phyloP scores from a whole-genome alignment of 2,797 vertebrate genomes.

The Enoplosus armatus region DNA sequence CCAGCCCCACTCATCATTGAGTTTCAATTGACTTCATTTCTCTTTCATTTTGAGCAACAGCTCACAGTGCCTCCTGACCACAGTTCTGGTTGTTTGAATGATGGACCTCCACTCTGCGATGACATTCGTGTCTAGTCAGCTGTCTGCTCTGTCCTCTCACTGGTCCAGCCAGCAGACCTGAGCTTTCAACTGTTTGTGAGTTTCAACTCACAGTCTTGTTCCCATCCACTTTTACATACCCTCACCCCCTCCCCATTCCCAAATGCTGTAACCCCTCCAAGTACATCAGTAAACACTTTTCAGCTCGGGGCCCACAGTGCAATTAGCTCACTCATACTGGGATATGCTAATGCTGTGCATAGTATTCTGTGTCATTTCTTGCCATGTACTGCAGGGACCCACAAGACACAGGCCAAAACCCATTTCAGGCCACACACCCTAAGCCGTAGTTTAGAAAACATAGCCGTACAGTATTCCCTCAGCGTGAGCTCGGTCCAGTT shows the following conservation, averaged over 20 bases:
- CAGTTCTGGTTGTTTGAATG: constrained; percentile 14
- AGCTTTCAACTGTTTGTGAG: constrained; percentile 19
- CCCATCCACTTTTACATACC: constrained; percentile 11
- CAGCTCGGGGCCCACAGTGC: constrained; percentile 37
- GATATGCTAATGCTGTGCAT: constrained; percentile 33
- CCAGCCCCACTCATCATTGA: neutral
- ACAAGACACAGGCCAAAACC: constrained; percentile 28
- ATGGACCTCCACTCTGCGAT: constrained; percentile 15
- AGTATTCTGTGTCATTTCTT: constrained; percentile 52
- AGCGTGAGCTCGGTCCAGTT: constrained; percentile 24
- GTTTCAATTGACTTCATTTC: constrained; percentile 10
- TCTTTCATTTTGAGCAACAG: constrained; percentile 18
- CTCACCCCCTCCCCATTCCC: constrained; percentile 21
- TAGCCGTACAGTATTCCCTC: constrained; percentile 37
- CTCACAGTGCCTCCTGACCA: neutral
- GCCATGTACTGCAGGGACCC: constrained; percentile 34
- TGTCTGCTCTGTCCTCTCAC: constrained; percentile 16
- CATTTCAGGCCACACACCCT: constrained; percentile 52
- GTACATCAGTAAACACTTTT: constrained; percentile 61
- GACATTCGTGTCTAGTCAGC: constrained; percentile 34
- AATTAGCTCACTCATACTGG: constrained; percentile 49
- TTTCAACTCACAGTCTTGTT: constrained; percentile 26
- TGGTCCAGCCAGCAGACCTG: constrained; percentile 10
- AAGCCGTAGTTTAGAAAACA: constrained; percentile 39
- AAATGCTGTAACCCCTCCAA: constrained; percentile 47